A percentile compares a stretch with the other conserved stretches of the same genome.
Conservation (phyloP, 2,113 vertebrate species). For the Echinops telfairi region DNA sequence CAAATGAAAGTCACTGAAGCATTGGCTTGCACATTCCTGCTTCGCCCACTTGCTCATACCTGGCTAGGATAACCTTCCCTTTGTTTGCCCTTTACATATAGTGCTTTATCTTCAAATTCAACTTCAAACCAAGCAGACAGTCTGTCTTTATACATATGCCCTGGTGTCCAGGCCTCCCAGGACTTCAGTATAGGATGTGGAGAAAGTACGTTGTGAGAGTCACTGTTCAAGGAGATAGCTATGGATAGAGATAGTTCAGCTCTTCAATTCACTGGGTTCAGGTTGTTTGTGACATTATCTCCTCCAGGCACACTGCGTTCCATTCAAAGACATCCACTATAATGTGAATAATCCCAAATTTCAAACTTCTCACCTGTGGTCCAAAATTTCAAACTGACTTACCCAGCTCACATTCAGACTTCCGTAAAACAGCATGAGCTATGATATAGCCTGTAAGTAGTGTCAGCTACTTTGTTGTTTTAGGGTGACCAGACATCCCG, state of each 20-base stretch:
- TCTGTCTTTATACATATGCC: not conserved
- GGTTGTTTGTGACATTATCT: not conserved
- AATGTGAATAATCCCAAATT: not conserved
- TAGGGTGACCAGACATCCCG: too few relatives aligned
- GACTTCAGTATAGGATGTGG: not conserved
- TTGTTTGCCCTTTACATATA: not conserved
- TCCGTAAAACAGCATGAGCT: too few relatives aligned
- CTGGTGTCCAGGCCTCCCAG: not conserved
- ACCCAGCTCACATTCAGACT: not conserved
- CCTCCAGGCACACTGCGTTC: not conserved
- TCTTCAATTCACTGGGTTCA: not conserved
- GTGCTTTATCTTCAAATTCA: not conserved
- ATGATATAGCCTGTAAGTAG: too few relatives aligned
- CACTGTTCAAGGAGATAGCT: not conserved
- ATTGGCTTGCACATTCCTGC: not conserved
- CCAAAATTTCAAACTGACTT: not conserved
- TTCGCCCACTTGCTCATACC: not conserved
- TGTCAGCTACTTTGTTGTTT: too few relatives aligned
- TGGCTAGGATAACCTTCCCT: too few relatives aligned
- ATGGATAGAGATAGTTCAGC: not conserved
- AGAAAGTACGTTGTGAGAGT: not conserved
- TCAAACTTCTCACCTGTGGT: conserved; percentile 9
- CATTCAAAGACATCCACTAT: not conserved
- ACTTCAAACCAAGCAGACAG: conserved; percentile 5
- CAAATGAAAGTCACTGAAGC: not conserved